Percentiles rank a stretch among this genome's conserved stretches.
phyloP scores from a whole-genome alignment of 1,140 invertebrate species.

The Caenorhabditis elegans region DNA sequence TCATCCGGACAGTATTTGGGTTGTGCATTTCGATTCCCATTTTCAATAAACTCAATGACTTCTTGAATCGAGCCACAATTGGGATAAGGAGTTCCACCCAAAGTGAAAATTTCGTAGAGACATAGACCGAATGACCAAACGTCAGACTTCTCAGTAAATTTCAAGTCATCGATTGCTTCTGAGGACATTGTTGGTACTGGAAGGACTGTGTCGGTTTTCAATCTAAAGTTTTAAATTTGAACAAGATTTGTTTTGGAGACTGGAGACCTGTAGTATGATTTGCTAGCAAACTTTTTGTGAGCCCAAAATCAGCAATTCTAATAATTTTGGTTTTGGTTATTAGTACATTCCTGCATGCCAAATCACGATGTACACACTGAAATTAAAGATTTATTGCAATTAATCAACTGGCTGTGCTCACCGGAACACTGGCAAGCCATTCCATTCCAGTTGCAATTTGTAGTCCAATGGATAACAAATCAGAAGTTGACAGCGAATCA shows the following conservation, averaged over 20 bases:
- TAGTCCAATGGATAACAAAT: conserved; percentile 33
- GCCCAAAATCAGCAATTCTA: conserved; percentile 42
- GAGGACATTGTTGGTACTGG: conserved; percentile 35
- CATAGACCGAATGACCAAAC: conserved; percentile 48
- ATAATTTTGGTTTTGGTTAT: conserved; percentile 33
- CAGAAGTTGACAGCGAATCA: not conserved
- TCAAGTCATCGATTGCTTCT: not conserved
- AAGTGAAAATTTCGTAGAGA: conserved; percentile 46
- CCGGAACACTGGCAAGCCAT: conserved; percentile 1
- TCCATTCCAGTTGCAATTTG: conserved; percentile 44
- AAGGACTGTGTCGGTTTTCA: not conserved
- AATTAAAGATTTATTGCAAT: not conserved
- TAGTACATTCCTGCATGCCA: conserved; percentile 44
- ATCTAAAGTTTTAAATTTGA: no score
- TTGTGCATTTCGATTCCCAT: not conserved
- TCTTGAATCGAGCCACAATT: not conserved
- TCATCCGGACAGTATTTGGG: conserved; percentile 39
- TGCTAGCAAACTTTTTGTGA: conserved; percentile 31
- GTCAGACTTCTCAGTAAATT: conserved; percentile 32
- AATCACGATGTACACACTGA: conserved; percentile 48
- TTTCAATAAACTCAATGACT: not conserved
- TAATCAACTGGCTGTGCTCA: not conserved
- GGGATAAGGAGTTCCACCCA: conserved; percentile 43
- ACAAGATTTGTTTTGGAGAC: no score
- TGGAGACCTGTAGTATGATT: conserved; percentile 34